phyloP scores from a whole-genome alignment of 1,140 invertebrate species.

The Metopolophium dirhodum region DNA sequence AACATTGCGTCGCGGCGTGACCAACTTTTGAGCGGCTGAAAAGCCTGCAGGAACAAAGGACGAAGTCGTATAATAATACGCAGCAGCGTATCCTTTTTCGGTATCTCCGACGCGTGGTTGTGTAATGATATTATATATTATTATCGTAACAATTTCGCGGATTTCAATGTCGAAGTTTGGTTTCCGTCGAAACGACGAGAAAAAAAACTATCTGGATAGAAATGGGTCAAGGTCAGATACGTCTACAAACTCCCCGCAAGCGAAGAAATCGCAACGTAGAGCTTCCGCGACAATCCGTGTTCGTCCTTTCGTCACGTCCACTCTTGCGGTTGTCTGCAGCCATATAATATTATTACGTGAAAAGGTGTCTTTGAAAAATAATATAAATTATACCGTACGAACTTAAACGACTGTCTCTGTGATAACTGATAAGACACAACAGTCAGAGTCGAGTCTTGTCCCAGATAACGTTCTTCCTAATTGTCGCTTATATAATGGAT shows the following conservation, averaged over 20 bases:
- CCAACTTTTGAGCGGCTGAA: not conserved
- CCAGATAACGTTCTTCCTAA: not conserved
- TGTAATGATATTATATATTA: not conserved
- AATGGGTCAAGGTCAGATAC: slow-evolving; percentile 55
- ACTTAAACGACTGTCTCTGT: not conserved
- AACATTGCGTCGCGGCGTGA: too few species aligned
- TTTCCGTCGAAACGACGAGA: not conserved
- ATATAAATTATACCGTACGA: too few species aligned
- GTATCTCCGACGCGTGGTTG: not conserved
- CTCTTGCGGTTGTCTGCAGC: not conserved
- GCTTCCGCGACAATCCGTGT: not conserved
- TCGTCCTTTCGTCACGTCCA: not conserved
- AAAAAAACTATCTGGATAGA: not conserved
- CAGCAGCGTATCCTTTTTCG: not conserved
- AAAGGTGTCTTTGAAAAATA: not conserved
- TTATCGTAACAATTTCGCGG: not conserved
- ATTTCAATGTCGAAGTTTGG: not conserved
- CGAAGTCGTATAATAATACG: not conserved
- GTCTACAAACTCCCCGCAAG: not conserved
- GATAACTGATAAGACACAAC: not conserved
- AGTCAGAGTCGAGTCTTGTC: not conserved
- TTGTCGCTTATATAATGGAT: not conserved
- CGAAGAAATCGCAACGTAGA: not conserved
- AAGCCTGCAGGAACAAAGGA: not conserved
- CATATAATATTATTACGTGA: not conserved